Evolutionary conservation across 2,113 vertebrate species (phyloP).

Genomic region (Myanophis thanlyinensis): DNA sequence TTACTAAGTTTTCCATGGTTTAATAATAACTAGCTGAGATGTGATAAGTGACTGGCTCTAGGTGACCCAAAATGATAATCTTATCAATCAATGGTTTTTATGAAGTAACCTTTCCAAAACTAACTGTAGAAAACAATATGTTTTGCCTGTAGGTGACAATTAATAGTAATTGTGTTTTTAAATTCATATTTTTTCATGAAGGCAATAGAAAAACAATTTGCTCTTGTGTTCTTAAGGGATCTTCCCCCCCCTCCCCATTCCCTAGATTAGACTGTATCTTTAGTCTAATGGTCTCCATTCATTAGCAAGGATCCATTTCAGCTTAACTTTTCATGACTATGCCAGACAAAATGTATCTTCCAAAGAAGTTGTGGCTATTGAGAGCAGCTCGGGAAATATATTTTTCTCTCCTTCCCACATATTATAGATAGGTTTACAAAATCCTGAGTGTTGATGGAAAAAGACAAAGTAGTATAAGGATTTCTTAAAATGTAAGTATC

Average conservation of each 20-base stretch:
- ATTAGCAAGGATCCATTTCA: background rate
- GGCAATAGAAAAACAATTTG: background rate
- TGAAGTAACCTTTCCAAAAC: background rate
- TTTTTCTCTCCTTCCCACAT: background rate
- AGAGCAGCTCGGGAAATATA: background rate
- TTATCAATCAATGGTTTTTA: background rate
- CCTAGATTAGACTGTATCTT: background rate
- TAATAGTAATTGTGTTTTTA: background rate
- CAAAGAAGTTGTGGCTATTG: background rate
- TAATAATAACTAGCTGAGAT: too few relatives aligned
- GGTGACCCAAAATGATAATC: background rate
- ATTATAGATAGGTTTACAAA: background rate
- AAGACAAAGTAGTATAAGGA: background rate
- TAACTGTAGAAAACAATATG: background rate
- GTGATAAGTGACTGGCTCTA: too few relatives aligned
- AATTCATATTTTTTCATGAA: background rate
- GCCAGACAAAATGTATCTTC: background rate
- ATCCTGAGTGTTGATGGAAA: background rate
- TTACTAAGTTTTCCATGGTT: too few relatives aligned
- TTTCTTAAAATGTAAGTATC: background rate
- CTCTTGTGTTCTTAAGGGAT: background rate
- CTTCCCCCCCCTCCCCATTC: background rate
- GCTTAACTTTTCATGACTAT: background rate
- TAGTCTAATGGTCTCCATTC: background rate
- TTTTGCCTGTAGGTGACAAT: background rate